A percentile compares a stretch with the other conserved stretches of the same genome.
phyloP scores from a whole-genome alignment of 2,113 vertebrate genomes.

The Laticauda laticaudata region DNA sequence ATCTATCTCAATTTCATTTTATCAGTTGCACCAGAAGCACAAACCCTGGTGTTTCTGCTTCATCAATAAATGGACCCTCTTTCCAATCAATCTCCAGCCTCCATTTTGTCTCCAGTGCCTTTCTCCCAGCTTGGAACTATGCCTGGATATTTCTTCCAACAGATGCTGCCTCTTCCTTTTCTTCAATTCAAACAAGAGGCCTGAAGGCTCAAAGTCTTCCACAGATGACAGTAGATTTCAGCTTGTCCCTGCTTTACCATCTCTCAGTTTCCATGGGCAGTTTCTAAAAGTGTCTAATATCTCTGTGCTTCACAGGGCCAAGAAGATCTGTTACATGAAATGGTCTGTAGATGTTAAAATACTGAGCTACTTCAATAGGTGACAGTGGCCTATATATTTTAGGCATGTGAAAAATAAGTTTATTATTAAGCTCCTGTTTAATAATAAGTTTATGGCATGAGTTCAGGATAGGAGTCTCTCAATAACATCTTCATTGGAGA shows the following conservation, averaged over 20 bases:
- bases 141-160: too few species aligned
- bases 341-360: neutral
- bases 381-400: neutral
- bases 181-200: neutral
- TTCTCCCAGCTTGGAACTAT: too few species aligned
- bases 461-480: neutral
- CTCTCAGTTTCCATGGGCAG: neutral
- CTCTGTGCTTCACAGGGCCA: neutral
- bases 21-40: too few species aligned
- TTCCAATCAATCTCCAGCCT: too few species aligned
- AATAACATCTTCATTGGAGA: neutral
- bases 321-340: neutral
- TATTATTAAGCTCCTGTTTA: neutral
- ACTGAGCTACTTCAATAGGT: neutral
- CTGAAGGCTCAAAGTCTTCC: neutral
- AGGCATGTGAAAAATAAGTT: neutral
- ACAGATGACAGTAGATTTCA: neutral
- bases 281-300: neutral
- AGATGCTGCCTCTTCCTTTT: neutral
- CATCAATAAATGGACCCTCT: too few species aligned
- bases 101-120: too few species aligned
- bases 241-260: too few species aligned
- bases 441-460: too few species aligned
- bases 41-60: too few species aligned
- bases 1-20: too few species aligned